Evolutionary conservation across 2,888 invertebrate genomes (phyloP).

Genomic region (Napeogenes inachia): DNA sequence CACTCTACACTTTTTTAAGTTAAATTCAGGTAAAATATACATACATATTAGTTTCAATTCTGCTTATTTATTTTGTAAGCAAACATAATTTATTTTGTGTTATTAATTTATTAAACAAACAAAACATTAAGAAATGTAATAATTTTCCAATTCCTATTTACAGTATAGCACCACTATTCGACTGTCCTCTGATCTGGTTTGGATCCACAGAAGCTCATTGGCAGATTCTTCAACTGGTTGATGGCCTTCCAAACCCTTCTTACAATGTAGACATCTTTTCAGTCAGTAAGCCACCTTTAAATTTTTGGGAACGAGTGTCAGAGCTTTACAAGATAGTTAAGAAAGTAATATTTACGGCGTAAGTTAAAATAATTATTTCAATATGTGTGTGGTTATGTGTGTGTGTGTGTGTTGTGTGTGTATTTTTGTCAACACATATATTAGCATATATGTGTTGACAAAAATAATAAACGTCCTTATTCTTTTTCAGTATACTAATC

Average conservation of each 20-base stretch:
- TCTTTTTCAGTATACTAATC: conserved; percentile 41
- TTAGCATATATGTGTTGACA: not conserved
- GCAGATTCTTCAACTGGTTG: conserved; percentile 46
- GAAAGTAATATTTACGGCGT: conserved; percentile 41
- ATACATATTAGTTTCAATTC: no score
- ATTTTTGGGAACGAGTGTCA: conserved; percentile 41
- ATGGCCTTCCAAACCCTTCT: conserved; percentile 53
- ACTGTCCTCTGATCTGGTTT: conserved; percentile 57
- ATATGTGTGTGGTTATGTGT: no score
- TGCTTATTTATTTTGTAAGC: no score
- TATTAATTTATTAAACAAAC: no score
- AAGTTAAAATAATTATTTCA: conserved; percentile 27
- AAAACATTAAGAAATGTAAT: no score
- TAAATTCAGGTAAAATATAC: no score
- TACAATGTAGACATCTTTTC: conserved; percentile 52
- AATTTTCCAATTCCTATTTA: not conserved
- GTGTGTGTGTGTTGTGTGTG: no score
- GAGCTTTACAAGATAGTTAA: conserved; percentile 43
- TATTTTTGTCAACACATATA: no score
- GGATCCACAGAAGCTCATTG: conserved; percentile 55
- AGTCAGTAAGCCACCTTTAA: conserved; percentile 39
- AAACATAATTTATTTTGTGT: no score
- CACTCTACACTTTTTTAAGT: no score
- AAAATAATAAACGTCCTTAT: not conserved
- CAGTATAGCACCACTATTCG: conserved; percentile 26